Evolutionary conservation across 2,888 invertebrate species (phyloP), one percentile per base, ranked within the genome.

Genomic region (Beris morrisii): DNA sequence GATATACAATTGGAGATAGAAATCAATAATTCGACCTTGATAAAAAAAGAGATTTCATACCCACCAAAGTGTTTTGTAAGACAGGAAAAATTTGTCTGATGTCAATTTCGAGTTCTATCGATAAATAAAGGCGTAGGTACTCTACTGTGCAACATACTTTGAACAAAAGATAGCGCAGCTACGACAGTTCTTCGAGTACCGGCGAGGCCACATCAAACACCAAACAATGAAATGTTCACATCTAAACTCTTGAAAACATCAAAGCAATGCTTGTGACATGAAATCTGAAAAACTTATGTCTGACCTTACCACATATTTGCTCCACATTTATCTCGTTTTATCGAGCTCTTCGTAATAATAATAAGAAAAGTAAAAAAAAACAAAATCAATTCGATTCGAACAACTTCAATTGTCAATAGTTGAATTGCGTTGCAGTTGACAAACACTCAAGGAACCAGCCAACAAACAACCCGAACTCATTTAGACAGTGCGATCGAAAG

Each of bases 391-490:
- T 59, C 59, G 48, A 50, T 50, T 59, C 32, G 48, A 59, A 59
- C 15, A 48, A 59, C 59, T 59, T 50, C 59, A 59, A 32, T 48
- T 59, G 59, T 59, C 59, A 43, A n/a, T 31, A 50, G 59, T 50
- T 50, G 48, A 59, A 59, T 59, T 59, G 59, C 59, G 59, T 59
- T 59, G 32, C 59, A 15, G 59, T 59, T 59, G 59, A 59, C 59
- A 59, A 59, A 59, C 59, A 59, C 59, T 59, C 50, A 3, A 48
- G 50, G 59, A 59, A 32, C 32, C 50, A 32, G 48, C 31, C 38
- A 32, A 48, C 50, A 50, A 22, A 59, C 59, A 30, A 30, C 12
- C 30, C 58, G 45, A 58, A 58, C 45, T 58, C 45, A 46, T 58
- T 58, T 22, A 13, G 48, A 48, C 11, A 13, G 31, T 22, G 5